phyloP scores from a whole-genome alignment of 2,888 invertebrate genomes.

The Epistrophe eligans region DNA sequence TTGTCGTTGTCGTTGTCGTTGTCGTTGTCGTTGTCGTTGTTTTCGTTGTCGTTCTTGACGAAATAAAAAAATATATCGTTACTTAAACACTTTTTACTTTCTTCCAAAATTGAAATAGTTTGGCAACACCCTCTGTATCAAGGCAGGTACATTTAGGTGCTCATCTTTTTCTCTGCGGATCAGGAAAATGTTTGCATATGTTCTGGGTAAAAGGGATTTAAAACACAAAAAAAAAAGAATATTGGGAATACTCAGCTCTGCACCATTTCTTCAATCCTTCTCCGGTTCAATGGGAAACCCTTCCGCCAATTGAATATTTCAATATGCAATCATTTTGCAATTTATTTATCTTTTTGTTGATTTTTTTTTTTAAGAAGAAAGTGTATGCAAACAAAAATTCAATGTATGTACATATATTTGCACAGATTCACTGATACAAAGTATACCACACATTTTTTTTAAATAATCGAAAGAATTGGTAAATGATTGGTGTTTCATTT shows the following conservation, averaged over 20 bases:
- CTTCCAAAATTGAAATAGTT: neutral
- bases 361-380: neutral
- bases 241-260: slow-evolving; percentile 42
- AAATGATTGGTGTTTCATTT: neutral
- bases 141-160: slow-evolving; percentile 7
- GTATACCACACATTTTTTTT: neutral
- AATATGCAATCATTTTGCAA: slow-evolving; percentile 75
- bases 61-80: too few relatives aligned
- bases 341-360: slow-evolving; percentile 45
- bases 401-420: slow-evolving; percentile 14
- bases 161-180: neutral
- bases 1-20: too few relatives aligned
- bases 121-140: neutral
- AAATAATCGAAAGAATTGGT: neutral
- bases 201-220: slow-evolving; percentile 34
- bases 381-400: slow-evolving; percentile 14
- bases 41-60: too few relatives aligned
- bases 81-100: too few relatives aligned
- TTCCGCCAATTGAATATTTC: slow-evolving; percentile 74
- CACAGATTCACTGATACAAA: slow-evolving; percentile 23
- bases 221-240: slow-evolving; percentile 23
- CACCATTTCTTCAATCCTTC: slow-evolving; percentile 52
- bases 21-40: too few relatives aligned
- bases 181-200: slow-evolving; percentile 20
- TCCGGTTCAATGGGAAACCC: slow-evolving; percentile 61